phyloP scores from a whole-genome alignment of 2,113 vertebrate genomes.

The Gadus chalcogrammus region DNA sequence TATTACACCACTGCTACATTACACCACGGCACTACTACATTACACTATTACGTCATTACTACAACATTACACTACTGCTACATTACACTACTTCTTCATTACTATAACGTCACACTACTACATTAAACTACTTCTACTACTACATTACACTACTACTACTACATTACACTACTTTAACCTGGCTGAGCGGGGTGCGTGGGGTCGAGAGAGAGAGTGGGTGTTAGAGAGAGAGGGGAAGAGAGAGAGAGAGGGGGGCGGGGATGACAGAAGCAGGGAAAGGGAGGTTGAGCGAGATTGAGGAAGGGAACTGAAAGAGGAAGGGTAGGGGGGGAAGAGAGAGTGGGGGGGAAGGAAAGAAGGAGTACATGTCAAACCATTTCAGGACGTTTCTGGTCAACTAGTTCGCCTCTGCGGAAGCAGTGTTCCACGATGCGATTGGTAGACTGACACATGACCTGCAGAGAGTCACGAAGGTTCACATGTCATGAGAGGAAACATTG shows the following conservation, averaged over 20 bases:
- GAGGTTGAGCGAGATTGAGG: background rate
- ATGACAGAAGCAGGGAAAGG: background rate
- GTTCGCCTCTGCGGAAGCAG: slow-evolving; percentile 87
- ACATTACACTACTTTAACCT: background rate
- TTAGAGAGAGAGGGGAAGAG: background rate
- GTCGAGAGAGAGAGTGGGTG: background rate
- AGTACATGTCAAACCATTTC: slow-evolving; percentile 77
- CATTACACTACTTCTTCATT: no score
- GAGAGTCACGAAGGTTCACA: no score
- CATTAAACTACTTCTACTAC: no score
- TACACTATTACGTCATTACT: no score
- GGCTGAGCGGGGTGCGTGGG: slow-evolving; percentile 2
- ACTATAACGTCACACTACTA: no score
- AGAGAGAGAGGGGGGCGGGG: background rate
- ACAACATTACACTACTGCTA: no score
- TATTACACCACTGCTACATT: no score
- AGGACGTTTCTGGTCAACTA: slow-evolving; percentile 90
- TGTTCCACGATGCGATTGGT: slow-evolving; percentile 86
- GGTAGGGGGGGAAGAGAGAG: background rate
- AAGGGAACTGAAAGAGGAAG: background rate
- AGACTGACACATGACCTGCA: slow-evolving; percentile 90
- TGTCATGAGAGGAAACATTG: no score
- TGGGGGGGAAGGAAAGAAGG: background rate
- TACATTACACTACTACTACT: background rate
- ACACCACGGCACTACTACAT: no score